Percentiles rank a stretch among this genome's conserved stretches.
Evolutionary conservation across 2,113 vertebrate species (phyloP).

Genomic region (Silurus glanis): DNA sequence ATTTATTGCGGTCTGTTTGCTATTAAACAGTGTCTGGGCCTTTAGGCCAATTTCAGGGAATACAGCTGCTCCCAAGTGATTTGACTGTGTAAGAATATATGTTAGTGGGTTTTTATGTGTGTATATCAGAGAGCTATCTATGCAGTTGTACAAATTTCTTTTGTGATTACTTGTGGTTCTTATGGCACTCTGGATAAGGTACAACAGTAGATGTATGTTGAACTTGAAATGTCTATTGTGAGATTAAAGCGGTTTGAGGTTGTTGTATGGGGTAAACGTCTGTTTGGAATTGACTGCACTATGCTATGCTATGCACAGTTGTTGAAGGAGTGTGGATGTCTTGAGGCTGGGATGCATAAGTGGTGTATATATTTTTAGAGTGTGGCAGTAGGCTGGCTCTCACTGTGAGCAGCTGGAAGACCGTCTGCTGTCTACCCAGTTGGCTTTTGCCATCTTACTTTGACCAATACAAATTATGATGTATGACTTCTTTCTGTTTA

Average conservation of each 20-base stretch:
- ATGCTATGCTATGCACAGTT: slow-evolving; percentile 55
- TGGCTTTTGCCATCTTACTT: slow-evolving; percentile 61
- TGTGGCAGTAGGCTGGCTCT: slow-evolving; percentile 65
- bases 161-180: neutral
- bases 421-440: slow-evolving; percentile 63
- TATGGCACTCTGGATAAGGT: neutral
- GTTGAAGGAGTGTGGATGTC: slow-evolving; percentile 50
- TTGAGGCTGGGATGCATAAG: slow-evolving; percentile 23
- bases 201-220: neutral
- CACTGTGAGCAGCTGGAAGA: slow-evolving; percentile 71
- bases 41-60: slow-evolving; percentile 40
- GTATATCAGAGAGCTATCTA: neutral
- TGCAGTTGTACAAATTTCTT: slow-evolving; percentile 4
- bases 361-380: slow-evolving; percentile 70
- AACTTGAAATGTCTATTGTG: neutral
- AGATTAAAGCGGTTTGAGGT: slow-evolving; percentile 24
- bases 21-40: slow-evolving; percentile 57
- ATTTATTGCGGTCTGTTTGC: slow-evolving; percentile 60
- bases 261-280: slow-evolving; percentile 17
- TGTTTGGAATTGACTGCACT: slow-evolving; percentile 27
- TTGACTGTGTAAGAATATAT: slow-evolving; percentile 32
- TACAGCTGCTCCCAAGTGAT: slow-evolving; percentile 64
- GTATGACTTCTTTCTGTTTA: neutral
- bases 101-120: slow-evolving; percentile 2
- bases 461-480: neutral